Base-by-base conservation (phyloP, 2,113 vertebrate species). In the Phainopepla nitens region DNA sequence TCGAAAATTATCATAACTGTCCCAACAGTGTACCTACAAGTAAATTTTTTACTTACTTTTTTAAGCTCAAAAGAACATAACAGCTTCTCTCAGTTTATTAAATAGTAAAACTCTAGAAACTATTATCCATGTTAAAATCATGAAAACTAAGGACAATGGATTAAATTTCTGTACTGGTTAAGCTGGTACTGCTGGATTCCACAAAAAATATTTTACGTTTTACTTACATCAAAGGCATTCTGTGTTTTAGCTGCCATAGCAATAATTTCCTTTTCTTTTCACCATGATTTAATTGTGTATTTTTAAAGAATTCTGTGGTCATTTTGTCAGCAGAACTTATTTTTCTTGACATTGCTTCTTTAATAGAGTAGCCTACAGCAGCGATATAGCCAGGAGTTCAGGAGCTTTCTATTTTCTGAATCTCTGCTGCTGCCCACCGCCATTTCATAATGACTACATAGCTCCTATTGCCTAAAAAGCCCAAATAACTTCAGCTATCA, bases 241-340 rank as follows among this genome's bases (percentile, higher is more conserved):
- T 88, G 24, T 27, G 45, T 80, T 90, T 71, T 60, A 87, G 87
- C 93, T 96, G 62, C 88, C 65, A 95, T 88, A 78, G 72, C 81
- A 93, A 94, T 94, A 31, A 49, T 79, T 91, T 69, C 4, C 56
- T 68, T 76, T 81, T 62, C 27, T 50, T 91, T 84, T 69, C 87
- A 54, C 29, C 18, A 36, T 47, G 19, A 80, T 49, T 76, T 50
- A 35, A 85, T 54, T 65, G 27, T 33, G 19, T 42, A 45, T 76
- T 90, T 89, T 66, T 28, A 41, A 85, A 89, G 49, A 87, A 53
- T 57, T 82, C 54, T 83, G 58, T 58, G 29, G 54, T 95, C 86
- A 42, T 42, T 91, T n/a, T 45, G 71, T 88, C 58, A 93, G 87
- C 42, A 92, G 35, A 87, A 90, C 24, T 80, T 96, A 85, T 31